Conservation (phyloP, 2,113 vertebrate genomes). For the Anser cygnoides region DNA sequence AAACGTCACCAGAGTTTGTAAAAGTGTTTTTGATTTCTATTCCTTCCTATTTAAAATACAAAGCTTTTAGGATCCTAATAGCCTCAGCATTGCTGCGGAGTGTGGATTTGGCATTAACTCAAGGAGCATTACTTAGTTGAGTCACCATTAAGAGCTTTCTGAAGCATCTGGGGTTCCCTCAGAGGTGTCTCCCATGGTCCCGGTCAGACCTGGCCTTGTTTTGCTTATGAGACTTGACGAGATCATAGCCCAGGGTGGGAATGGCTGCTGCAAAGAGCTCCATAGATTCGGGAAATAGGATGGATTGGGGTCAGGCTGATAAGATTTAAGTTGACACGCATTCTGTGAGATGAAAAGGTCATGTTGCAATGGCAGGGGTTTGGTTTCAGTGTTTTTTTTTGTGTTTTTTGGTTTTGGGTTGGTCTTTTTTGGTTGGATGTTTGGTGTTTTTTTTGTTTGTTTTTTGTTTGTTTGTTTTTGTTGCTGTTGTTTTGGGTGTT, state of each 20-base stretch:
- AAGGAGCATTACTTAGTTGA: rapidly evolving
- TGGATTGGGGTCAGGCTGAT: conserved; percentile 71
- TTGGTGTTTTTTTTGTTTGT: too few relatives aligned
- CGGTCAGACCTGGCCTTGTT: not conserved
- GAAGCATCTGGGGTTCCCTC: conserved; percentile 5
- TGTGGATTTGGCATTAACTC: not conserved
- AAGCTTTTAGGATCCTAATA: not conserved
- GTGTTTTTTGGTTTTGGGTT: not conserved
- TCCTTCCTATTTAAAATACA: not conserved
- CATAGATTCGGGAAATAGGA: not conserved
- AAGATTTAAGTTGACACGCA: conserved; percentile 41
- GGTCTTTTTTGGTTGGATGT: not conserved
- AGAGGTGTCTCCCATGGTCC: not conserved
- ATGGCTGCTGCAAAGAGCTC: conserved; percentile 1
- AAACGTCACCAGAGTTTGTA: not conserved
- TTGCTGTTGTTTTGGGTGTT: not conserved
- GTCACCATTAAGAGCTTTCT: not conserved
- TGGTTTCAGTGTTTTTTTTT: not conserved
- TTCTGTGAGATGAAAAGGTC: conserved; percentile 63
- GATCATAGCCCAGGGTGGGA: conserved; percentile 33
- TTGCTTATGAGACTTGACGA: conserved; percentile 48
- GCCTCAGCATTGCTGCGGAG: not conserved
- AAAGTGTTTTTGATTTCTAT: not conserved
- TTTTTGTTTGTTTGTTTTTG: not conserved
- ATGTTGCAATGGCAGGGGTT: conserved; percentile 3